phyloP scores from a whole-genome alignment of 2,888 invertebrate genomes.

The Thecophora atra region DNA sequence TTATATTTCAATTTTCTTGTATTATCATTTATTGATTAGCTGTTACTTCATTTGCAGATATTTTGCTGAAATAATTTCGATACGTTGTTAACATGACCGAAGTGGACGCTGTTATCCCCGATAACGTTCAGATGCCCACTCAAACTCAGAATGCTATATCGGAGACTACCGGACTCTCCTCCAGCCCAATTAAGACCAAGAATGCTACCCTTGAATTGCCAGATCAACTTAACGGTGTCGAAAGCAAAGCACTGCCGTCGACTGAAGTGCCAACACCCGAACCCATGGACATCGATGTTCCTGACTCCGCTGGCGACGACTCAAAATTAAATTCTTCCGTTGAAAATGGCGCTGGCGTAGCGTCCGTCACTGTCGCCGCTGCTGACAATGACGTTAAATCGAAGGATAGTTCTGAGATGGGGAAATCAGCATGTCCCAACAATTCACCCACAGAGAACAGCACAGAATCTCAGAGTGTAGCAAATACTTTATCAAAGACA shows the following conservation, averaged over 20 bases:
- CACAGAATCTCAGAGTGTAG: constrained; percentile 24
- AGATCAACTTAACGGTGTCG: constrained; percentile 46
- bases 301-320: constrained; percentile 53
- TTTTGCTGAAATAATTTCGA: constrained; percentile 12
- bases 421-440: not conserved
- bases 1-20: not conserved
- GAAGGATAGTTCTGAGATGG: constrained; percentile 30
- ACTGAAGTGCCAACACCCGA: constrained; percentile 47
- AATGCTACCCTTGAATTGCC: constrained; percentile 48
- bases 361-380: not conserved
- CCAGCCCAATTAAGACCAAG: constrained; percentile 33
- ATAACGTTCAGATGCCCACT: constrained; percentile 41
- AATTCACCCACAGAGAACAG: constrained; percentile 29
- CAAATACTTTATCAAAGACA: not conserved
- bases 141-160: constrained; percentile 10
- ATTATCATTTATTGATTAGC: not conserved
- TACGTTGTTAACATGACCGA: constrained; percentile 53
- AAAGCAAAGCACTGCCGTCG: constrained; percentile 38
- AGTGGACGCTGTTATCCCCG: constrained; percentile 61
- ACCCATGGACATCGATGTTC: constrained; percentile 51
- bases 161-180: not conserved
- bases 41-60: constrained; percentile 8
- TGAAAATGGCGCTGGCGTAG: constrained; percentile 49
- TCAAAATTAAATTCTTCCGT: constrained; percentile 61
- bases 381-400: constrained; percentile 38